Evolutionary conservation across 2,113 vertebrate genomes (phyloP).

Genomic region (Speoplatyrhinus poulsoni): DNA sequence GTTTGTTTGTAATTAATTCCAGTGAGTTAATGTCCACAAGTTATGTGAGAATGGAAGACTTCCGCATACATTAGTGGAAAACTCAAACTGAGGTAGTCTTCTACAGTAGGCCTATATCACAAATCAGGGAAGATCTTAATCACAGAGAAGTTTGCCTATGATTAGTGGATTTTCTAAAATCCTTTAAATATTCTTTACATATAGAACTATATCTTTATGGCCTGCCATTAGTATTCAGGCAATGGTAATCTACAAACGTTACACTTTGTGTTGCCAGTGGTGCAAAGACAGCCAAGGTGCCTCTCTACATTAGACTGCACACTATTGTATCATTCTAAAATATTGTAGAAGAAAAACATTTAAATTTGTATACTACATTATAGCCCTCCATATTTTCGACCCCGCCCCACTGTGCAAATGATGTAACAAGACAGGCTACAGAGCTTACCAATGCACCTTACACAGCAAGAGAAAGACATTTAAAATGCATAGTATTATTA

Average conservation of each 20-base stretch:
- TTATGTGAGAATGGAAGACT: not conserved
- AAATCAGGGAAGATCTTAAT: constrained; percentile 14
- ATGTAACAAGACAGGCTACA: constrained; percentile 45
- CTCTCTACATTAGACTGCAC: not conserved
- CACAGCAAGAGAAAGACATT: constrained; percentile 42
- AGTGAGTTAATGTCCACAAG: too few relatives aligned
- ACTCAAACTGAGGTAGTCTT: constrained; percentile 6
- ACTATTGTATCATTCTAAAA: not conserved
- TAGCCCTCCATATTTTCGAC: constrained; percentile 9
- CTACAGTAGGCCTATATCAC: constrained; percentile 20
- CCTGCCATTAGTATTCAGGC: not conserved
- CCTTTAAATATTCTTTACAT: constrained; percentile 6
- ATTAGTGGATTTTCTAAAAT: not conserved
- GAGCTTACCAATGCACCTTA: constrained; percentile 55
- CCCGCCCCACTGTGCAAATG: constrained; percentile 7
- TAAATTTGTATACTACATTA: constrained; percentile 11
- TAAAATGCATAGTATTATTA: constrained; percentile 77
- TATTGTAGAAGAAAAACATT: constrained; percentile 7
- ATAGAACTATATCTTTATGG: not conserved
- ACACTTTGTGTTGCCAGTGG: not conserved
- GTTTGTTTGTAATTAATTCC: too few relatives aligned
- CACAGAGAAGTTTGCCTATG: not conserved
- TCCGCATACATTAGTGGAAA: constrained; percentile 1
- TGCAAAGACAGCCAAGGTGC: not conserved
- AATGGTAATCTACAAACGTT: not conserved